Evolutionary conservation across 2,888 invertebrate species (phyloP).

Genomic region (Dryococelus australis): DNA sequence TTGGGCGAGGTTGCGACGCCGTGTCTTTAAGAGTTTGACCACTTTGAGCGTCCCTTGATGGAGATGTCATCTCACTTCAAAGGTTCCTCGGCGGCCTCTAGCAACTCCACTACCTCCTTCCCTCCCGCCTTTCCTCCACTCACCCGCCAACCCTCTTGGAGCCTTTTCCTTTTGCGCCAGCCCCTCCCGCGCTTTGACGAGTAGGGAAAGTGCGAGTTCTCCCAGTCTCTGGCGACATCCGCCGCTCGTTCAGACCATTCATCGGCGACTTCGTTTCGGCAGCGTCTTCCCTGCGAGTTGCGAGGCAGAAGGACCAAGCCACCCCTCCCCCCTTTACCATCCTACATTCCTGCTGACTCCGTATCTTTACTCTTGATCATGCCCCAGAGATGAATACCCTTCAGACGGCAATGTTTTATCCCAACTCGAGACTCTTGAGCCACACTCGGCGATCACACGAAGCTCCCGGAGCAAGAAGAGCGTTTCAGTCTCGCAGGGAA

Average conservation of each 20-base stretch:
- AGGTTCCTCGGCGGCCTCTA: slow-evolving; percentile 35
- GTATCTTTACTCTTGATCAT: background rate
- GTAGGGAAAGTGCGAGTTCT: background rate
- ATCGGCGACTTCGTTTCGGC: background rate
- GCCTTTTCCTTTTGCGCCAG: slow-evolving; percentile 5
- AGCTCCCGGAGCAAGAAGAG: too few species aligned
- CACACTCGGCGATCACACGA: too few species aligned
- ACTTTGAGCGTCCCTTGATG: slow-evolving; percentile 41
- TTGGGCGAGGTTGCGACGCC: background rate
- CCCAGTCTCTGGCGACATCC: background rate
- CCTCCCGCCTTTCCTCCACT: too few species aligned
- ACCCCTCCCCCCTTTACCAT: too few species aligned
- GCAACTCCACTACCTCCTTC: background rate
- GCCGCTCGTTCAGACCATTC: background rate
- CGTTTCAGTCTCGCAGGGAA: too few species aligned
- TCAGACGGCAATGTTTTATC: too few species aligned
- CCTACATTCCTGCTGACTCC: background rate
- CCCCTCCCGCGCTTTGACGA: slow-evolving; percentile 21
- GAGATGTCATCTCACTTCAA: slow-evolving; percentile 44
- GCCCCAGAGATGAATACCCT: too few species aligned
- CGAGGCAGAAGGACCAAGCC: background rate
- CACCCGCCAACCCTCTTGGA: background rate
- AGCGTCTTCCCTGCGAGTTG: background rate
- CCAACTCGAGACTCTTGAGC: too few species aligned
- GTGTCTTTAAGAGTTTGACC: slow-evolving; percentile 44